Base-by-base conservation (phyloP, 2,797 vertebrate genomes). In the Catharus ustulatus region DNA sequence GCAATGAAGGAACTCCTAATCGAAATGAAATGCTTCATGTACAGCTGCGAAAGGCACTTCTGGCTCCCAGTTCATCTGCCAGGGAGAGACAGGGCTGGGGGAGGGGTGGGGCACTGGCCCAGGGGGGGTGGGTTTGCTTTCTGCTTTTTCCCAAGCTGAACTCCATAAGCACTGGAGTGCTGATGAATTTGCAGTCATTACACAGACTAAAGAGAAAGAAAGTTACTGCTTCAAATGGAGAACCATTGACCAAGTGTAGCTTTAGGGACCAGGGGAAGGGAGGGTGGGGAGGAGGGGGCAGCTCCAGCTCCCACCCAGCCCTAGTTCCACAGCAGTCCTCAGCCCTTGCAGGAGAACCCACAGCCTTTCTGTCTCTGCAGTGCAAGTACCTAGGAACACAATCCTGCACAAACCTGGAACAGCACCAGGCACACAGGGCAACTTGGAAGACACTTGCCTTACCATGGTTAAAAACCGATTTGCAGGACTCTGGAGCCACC, bases 1-100 rank as follows among this genome's bases (percentile, higher is more conserved):
- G 90, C 95, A 95, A 96, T 97, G 97, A 97, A 97, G 97, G 97
- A 97, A 87, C 91, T 97, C 95, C 90, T 84, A 34, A 29, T 73
- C 1, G 29, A 75, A 81, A 86, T n/a, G 82, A 84, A 96, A 86
- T 16, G 67, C 62, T 2, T 82, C 36, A 1, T 24, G 11, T 83
- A 38, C 34, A 30, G 57, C 63, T 94, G 89, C 20, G 0, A 74
- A 90, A 57, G 15, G 34, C 5, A 21, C 83, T 96, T 77, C 79
- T 94, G 74, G 81, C 77, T 96, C 86, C 84, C 93, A 34, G 16
- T 76, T 84, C 54, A 43, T 63, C 66, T 63, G 49, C 61, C 51
- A 18, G 89, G 64, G 74, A 27, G 30, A 85, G 27, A 15, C 0
- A 17, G 73, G 59, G 74, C 58, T 38, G 30, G 13, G 46, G 18